Evolutionary conservation across 2,888 invertebrate genomes (phyloP).

Genomic region (Psococerastis gibbosa): DNA sequence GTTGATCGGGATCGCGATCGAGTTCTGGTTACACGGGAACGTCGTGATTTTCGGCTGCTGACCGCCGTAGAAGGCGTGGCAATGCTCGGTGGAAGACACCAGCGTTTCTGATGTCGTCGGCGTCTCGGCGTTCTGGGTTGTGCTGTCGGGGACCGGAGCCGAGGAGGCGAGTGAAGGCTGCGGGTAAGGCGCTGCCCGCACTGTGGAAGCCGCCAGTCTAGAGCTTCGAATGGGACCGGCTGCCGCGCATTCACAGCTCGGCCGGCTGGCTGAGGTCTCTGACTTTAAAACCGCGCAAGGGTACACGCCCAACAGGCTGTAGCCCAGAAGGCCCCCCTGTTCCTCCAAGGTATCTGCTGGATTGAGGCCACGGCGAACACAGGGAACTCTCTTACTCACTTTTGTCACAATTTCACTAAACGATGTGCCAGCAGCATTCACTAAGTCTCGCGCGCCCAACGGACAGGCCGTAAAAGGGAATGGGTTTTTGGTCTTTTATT

Average conservation of each 20-base stretch:
- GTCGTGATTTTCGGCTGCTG: constrained; percentile 6
- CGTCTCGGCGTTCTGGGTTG: constrained; percentile 25
- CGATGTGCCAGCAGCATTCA: constrained; percentile 3
- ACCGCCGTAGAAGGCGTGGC: neutral
- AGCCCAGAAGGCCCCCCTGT: constrained; percentile 18
- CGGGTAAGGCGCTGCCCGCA: constrained; percentile 20
- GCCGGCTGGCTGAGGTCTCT: constrained; percentile 13
- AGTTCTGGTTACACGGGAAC: constrained; percentile 6
- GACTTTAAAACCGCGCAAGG: constrained; percentile 34
- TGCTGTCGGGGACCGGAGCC: constrained; percentile 26
- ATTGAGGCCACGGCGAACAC: neutral
- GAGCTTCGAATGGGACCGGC: constrained; percentile 12
- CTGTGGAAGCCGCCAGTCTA: constrained; percentile 20
- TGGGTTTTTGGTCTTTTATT: neutral
- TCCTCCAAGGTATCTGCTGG: constrained; percentile 4
- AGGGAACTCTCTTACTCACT: too few species aligned
- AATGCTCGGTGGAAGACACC: neutral
- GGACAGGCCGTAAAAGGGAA: constrained; percentile 3
- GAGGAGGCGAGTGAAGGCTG: constrained; percentile 19
- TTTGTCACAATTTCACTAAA: constrained; percentile 13
- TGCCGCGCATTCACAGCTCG: constrained; percentile 14
- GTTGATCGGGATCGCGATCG: neutral
- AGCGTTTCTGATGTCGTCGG: constrained; percentile 6
- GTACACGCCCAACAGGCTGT: constrained; percentile 35
- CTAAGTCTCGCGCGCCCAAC: too few species aligned